Conservation (phyloP, 2,113 vertebrate genomes). For the Ornithorhynchus anatinus region DNA sequence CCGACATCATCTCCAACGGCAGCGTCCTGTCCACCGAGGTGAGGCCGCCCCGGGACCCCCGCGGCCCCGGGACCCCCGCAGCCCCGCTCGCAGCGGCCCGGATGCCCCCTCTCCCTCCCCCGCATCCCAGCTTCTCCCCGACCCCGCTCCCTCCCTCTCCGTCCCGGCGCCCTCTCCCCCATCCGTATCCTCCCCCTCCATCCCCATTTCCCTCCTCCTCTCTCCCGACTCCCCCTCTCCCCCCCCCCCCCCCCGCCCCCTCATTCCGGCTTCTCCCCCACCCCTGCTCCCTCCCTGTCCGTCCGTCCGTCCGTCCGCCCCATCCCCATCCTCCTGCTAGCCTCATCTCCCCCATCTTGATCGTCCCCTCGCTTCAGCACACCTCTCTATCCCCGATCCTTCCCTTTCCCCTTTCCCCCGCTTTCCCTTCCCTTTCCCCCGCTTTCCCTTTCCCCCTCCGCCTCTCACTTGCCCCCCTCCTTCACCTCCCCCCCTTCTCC, state of each 20-base stretch:
- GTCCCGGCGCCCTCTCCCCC: background rate
- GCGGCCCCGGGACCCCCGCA: constrained; percentile 28
- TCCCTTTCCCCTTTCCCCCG: background rate
- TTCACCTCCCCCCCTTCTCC: background rate
- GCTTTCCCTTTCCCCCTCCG: background rate
- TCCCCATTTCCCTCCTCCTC: constrained; percentile 31
- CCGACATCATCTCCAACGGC: constrained; percentile 97
- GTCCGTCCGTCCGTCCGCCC: no score
- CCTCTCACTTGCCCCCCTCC: background rate
- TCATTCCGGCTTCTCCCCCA: background rate
- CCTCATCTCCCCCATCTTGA: no score
- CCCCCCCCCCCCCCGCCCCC: background rate
- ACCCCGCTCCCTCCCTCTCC: constrained; percentile 6
- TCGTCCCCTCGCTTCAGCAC: background rate
- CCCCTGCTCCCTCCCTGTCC: background rate
- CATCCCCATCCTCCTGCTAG: no score
- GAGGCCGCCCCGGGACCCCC: constrained; percentile 64
- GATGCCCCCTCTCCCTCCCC: background rate
- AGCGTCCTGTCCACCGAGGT: constrained; percentile 95
- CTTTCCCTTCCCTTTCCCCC: background rate
- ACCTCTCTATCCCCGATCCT: background rate
- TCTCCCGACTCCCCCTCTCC: background rate
- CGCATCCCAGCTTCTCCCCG: constrained; percentile 3
- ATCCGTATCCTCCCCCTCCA: background rate
- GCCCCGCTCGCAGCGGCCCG: constrained; percentile 1